Evolutionary conservation across 2,797 vertebrate species (phyloP).

Genomic region (Allenopithecus nigroviridis): DNA sequence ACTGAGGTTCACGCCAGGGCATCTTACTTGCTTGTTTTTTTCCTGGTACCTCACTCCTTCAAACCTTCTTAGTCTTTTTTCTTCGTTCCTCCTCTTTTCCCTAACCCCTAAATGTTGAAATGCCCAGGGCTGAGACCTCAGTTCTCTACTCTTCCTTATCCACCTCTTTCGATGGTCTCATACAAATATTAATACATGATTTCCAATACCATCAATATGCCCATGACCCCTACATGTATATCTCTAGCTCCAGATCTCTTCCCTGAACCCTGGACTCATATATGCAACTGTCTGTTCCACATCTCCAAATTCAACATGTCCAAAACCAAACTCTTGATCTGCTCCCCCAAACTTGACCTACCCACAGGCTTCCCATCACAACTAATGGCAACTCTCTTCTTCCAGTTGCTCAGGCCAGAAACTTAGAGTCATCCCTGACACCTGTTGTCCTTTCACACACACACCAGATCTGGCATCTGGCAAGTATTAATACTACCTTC

Average conservation of each 20-base stretch:
- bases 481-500: background rate
- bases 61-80: background rate
- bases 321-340: background rate
- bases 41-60: background rate
- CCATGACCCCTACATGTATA: background rate
- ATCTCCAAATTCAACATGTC: background rate
- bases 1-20: background rate
- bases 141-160: background rate
- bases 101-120: background rate
- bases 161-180: background rate
- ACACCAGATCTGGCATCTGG: background rate
- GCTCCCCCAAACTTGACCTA: background rate
- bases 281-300: background rate
- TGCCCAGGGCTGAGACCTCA: background rate
- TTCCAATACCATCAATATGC: background rate
- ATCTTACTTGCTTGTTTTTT: background rate
- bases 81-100: background rate
- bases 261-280: background rate
- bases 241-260: background rate
- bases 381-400: background rate
- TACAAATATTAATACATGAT: background rate
- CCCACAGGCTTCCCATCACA: background rate
- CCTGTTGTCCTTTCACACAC: background rate
- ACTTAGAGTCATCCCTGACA: background rate
- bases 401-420: slow-evolving; percentile 7